These are phyloP conservation scores for Aphrophora alni DNA, from an alignment of 2,888 invertebrate genomes.

Conservation along the genomic window DNA sequence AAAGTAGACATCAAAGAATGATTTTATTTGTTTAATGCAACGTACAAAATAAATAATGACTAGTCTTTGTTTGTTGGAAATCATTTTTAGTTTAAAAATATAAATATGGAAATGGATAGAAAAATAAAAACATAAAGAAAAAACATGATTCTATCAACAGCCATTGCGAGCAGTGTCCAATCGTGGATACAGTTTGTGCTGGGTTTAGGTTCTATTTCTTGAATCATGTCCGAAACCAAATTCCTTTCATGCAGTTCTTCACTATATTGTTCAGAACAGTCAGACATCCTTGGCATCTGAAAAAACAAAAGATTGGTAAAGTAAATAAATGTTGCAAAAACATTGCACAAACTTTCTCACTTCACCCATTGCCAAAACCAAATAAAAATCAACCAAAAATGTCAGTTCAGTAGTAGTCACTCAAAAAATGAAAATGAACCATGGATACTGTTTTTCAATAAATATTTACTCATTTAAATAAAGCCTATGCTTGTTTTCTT, in stretches of 20 bases:
- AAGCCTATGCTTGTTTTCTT: too few species aligned
- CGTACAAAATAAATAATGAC: not conserved
- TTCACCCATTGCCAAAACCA: too few species aligned
- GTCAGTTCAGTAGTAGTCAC: too few species aligned
- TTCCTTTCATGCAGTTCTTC: conserved; percentile 40
- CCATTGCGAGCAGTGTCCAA: conserved; percentile 69
- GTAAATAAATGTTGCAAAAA: too few species aligned
- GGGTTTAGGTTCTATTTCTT: conserved; percentile 14
- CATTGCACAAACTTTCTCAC: too few species aligned
- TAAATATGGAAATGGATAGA: conserved; percentile 55
- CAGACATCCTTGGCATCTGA: not conserved
- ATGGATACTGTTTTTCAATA: too few species aligned
- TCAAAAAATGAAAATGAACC: too few species aligned
- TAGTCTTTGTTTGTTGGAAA: not conserved
- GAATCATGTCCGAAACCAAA: conserved; percentile 30
- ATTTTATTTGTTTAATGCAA: too few species aligned
- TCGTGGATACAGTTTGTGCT: conserved; percentile 57
- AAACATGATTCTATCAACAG: conserved; percentile 68
- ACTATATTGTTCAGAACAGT: not conserved
- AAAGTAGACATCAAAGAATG: too few species aligned
- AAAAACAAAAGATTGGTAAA: too few species aligned
- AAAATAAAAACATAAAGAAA: conserved; percentile 64
- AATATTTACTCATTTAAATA: too few species aligned
- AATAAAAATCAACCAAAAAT: too few species aligned
- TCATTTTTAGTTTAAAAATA: not conserved